Conservation (phyloP, 2,888 invertebrate genomes). For the Dendrolimus pini region DNA sequence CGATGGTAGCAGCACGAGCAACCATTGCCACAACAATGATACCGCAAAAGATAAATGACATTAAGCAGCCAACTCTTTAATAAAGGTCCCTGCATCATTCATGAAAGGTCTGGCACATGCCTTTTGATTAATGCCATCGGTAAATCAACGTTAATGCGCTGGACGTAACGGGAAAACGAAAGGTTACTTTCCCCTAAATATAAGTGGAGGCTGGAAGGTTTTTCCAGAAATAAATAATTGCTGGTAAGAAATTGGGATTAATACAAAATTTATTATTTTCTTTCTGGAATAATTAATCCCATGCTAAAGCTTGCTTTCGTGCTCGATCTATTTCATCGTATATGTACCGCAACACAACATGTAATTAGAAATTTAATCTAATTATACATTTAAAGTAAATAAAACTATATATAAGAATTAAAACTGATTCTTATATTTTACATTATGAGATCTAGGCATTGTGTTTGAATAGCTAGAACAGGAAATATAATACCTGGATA, state of each 20-base stretch:
- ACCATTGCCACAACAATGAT: not conserved
- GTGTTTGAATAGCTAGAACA: no score
- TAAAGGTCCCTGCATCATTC: constrained; percentile 19
- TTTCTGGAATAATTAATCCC: no score
- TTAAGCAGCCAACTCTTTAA: constrained; percentile 22
- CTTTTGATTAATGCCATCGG: constrained; percentile 48
- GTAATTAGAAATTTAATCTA: no score
- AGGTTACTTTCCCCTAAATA: constrained; percentile 20
- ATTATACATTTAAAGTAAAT: no score
- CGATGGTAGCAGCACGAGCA: not conserved
- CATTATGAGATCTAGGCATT: no score
- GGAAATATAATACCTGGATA: no score
- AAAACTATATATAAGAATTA: no score
- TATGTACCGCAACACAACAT: no score
- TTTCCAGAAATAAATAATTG: not conserved
- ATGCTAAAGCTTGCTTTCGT: no score
- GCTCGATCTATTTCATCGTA: no score
- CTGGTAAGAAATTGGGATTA: not conserved
- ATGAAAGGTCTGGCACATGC: constrained; percentile 11
- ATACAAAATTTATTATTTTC: no score
- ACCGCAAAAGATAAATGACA: constrained; percentile 16
- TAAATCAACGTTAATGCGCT: constrained; percentile 48
- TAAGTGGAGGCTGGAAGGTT: not conserved
- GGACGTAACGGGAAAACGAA: constrained; percentile 22
- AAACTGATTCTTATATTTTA: no score